Evolutionary conservation across 1,140 invertebrate species (phyloP), one percentile per base, ranked within the genome.

Genomic region (Aplysia californica): DNA sequence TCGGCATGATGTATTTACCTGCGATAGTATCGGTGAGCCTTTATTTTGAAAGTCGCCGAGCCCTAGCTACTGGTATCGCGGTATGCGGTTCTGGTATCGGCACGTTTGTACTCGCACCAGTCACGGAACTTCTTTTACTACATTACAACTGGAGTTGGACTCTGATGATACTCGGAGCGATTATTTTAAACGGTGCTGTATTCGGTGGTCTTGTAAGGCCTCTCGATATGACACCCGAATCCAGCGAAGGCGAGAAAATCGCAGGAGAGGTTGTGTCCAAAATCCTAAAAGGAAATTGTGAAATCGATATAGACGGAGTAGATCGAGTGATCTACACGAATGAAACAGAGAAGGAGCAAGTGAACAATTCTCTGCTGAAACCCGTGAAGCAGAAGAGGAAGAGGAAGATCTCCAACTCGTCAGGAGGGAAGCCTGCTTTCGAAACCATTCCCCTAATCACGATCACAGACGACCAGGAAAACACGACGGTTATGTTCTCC

Each of bases 1-100:
- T 99, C 87, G 97, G 97, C 69, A 93, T 99, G 89, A 98, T 99
- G 86, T 99, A 99, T 90, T 92, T 99, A 23, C 98, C 98, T 0
- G 96, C 97, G 0, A 97, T 99, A 56, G 97, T 99, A 15, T 96
- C 96, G 64, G 98, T 99, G 23, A 96, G 97, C 36, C 98, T 98
- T 90, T 99, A 99, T 91, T 99, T 99, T 90, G 98, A 99, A 89
- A 96, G 96, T 15, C 97, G 97, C 85, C 91, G 98, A 79, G 98
- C 97, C 1, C 88, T 99, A 71, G 98, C 98, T n/a, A 99, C 97
- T 0, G 98, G 98, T 15, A 97, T 99, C 44, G 97, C 97, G 0
- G 97, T 99, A 3, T 98, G 96, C 86, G 97, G 97, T 5, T 97
- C 96, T 0, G 97, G 97, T 21, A 95, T 98, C 35, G 93, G 93